These are phyloP conservation scores for Phrynosoma platyrhinos DNA, from an alignment of 2,113 vertebrate species.

Conservation along the genomic window DNA sequence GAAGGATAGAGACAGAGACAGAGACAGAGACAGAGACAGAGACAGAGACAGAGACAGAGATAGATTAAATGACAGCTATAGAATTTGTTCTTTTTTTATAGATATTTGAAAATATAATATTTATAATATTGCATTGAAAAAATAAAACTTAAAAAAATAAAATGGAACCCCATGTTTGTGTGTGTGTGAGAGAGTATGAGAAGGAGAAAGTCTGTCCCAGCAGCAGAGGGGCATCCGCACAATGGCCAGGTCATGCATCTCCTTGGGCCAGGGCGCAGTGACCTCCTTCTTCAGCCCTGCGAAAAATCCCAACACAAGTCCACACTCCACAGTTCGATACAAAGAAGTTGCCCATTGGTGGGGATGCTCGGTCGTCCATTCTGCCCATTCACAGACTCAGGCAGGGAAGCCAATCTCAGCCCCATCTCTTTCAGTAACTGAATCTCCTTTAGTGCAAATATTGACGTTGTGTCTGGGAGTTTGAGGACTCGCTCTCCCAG, in stretches of 20 bases:
- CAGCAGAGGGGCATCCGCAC: conserved; percentile 4
- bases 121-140: conserved; percentile 73
- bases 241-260: neutral
- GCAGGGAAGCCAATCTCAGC: conserved; percentile 75
- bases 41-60: too few relatives aligned
- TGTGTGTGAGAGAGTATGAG: neutral
- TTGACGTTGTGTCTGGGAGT: conserved; percentile 89
- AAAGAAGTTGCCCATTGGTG: neutral
- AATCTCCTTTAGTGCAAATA: conserved; percentile 90
- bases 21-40: too few relatives aligned
- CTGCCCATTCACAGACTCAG: conserved; percentile 78
- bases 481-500: conserved; percentile 83
- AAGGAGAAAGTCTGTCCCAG: conserved; percentile 26
- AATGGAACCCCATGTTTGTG: conserved; percentile 46
- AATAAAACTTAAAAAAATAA: conserved; percentile 70
- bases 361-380: conserved; percentile 58
- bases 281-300: neutral
- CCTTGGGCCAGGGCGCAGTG: neutral
- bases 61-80: too few relatives aligned
- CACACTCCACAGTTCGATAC: neutral
- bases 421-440: conserved; percentile 84
- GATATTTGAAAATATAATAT: conserved; percentile 51
- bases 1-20: too few relatives aligned
- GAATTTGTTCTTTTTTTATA: neutral
- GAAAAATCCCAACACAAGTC: conserved; percentile 6